These are phyloP conservation scores for Tolmerus cingulatus DNA, from an alignment of 2,888 invertebrate genomes.

Conservation along the genomic window DNA sequence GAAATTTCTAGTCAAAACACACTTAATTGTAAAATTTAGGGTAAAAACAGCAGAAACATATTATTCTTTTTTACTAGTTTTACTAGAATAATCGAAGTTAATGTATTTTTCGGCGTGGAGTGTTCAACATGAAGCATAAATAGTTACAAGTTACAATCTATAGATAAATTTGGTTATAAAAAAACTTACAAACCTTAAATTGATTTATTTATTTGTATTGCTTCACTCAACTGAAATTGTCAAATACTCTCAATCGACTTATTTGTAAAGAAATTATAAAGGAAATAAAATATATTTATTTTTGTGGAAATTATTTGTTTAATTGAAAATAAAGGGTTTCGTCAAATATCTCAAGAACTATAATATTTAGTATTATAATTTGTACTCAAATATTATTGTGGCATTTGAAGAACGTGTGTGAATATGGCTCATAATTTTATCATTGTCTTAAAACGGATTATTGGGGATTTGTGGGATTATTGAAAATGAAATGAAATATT, in stretches of 20 bases:
- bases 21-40: conserved; percentile 1
- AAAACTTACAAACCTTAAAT: conserved; percentile 34
- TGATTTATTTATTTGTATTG: conserved; percentile 38
- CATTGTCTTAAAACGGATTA: too few relatives aligned
- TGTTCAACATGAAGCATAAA: conserved; percentile 11
- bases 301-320: conserved; percentile 17
- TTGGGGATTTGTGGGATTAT: too few relatives aligned
- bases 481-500: too few relatives aligned
- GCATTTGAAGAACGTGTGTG: too few relatives aligned
- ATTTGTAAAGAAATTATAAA: conserved; percentile 16
- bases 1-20: conserved; percentile 43
- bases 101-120: conserved; percentile 27
- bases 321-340: too few relatives aligned
- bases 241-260: conserved; percentile 14
- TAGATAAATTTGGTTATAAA: background rate
- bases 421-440: too few relatives aligned
- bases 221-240: conserved; percentile 6
- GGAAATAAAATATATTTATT: conserved; percentile 30
- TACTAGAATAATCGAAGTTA: background rate
- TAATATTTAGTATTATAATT: too few relatives aligned
- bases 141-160: background rate
- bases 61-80: conserved; percentile 17
- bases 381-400: too few relatives aligned
- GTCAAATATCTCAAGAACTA: too few relatives aligned
- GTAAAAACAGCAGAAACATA: background rate